Conservation (phyloP, 2,113 vertebrate species). For the Passer montanus region DNA sequence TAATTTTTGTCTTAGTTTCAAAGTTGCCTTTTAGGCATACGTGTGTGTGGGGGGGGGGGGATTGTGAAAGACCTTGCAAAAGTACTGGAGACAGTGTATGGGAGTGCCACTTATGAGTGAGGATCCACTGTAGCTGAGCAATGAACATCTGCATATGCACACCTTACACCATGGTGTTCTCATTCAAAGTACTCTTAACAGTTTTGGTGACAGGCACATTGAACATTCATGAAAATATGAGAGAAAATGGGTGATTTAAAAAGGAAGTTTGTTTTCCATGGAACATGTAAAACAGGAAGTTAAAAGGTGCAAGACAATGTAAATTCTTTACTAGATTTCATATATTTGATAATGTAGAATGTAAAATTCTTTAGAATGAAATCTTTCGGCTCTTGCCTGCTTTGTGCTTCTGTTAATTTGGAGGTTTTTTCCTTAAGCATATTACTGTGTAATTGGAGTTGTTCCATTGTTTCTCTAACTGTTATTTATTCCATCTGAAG, state of each 20-base stretch:
- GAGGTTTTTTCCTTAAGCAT: background rate
- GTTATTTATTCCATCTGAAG: background rate
- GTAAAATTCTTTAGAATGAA: background rate
- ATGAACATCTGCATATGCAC: background rate
- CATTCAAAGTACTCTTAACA: background rate
- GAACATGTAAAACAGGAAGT: background rate
- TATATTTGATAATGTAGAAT: background rate
- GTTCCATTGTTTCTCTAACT: background rate
- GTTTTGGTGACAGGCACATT: background rate
- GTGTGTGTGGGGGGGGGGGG: background rate
- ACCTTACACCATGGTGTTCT: background rate
- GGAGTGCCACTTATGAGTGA: background rate
- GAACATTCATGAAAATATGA: background rate
- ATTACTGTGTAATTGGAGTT: background rate
- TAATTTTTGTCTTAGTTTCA: background rate
- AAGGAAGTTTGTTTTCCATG: background rate
- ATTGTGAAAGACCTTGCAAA: background rate
- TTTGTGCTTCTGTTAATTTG: background rate
- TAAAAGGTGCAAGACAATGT: background rate
- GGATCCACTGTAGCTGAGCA: background rate
- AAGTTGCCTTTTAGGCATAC: background rate
- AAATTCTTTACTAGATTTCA: background rate
- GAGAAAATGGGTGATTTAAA: background rate
- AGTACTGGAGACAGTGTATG: background rate
- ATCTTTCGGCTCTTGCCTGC: fast-evolving